phyloP scores from a whole-genome alignment of 2,888 invertebrate species.

The Ichneumon xanthorius region DNA sequence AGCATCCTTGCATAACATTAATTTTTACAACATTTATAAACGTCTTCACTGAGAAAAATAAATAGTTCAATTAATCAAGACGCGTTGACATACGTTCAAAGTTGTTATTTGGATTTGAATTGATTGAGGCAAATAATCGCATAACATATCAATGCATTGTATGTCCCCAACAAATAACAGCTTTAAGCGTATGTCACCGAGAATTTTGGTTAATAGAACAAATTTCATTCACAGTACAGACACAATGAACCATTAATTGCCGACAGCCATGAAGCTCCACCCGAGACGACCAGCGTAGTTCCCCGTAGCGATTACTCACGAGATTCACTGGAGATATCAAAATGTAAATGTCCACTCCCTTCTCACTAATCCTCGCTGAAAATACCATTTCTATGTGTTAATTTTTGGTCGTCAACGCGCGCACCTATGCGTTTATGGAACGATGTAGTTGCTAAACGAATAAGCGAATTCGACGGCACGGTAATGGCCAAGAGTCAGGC shows the following conservation, averaged over 20 bases:
- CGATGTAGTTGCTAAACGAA: conserved; percentile 16
- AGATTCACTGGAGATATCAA: conserved; percentile 3
- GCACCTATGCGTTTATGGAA: not conserved
- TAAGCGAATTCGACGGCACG: conserved; percentile 4
- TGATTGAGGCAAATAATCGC: too few species aligned
- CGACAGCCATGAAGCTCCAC: not conserved
- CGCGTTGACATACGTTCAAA: too few species aligned
- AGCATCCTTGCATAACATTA: too few species aligned
- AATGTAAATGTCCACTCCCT: conserved; percentile 6
- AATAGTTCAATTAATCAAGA: too few species aligned
- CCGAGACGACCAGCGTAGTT: not conserved
- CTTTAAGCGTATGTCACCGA: too few species aligned
- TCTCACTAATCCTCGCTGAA: not conserved
- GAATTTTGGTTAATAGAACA: too few species aligned
- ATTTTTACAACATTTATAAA: too few species aligned
- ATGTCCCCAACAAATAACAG: too few species aligned
- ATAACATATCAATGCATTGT: too few species aligned
- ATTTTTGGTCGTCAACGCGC: not conserved
- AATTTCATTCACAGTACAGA: too few species aligned
- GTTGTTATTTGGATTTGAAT: too few species aligned
- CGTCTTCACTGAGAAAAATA: too few species aligned
- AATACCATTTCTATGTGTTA: not conserved
- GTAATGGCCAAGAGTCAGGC: conserved; percentile 21
- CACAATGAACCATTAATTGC: not conserved
- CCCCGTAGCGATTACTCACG: not conserved